Conservation (phyloP, 2,113 vertebrate species). For the Nothocercus julius region DNA sequence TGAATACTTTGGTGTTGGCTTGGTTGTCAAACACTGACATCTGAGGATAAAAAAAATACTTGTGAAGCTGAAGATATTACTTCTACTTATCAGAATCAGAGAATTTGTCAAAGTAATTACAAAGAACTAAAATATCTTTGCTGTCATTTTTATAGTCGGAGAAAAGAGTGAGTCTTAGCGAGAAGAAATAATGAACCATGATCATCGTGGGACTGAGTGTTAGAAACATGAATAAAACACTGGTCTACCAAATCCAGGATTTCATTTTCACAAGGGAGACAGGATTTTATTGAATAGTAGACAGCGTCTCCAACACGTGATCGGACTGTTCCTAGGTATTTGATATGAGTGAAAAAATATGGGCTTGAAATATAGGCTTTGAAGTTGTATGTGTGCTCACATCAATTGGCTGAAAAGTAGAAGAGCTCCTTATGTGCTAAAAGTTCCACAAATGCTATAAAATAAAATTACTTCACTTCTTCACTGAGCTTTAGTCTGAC, state of each 20-base stretch:
- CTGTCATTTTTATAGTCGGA: background rate
- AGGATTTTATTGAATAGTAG: background rate
- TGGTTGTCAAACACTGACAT: background rate
- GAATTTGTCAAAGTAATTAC: background rate
- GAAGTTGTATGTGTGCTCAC: accelerated
- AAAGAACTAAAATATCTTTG: background rate
- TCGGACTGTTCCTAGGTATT: background rate
- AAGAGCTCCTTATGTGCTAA: background rate
- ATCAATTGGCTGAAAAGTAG: background rate
- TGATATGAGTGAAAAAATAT: background rate
- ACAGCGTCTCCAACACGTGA: background rate
- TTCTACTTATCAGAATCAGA: too few species aligned
- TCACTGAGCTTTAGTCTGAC: background rate
- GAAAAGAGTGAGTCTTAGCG: background rate
- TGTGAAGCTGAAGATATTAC: too few species aligned
- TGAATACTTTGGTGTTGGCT: background rate
- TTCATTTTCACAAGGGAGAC: background rate
- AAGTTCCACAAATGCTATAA: background rate
- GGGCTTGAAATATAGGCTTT: background rate
- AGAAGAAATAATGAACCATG: background rate
- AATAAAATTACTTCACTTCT: background rate
- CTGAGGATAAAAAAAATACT: too few species aligned
- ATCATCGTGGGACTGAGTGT: background rate
- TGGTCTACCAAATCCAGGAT: background rate
- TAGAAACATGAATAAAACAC: background rate